These are phyloP conservation scores for Xestia ashworthii DNA, from an alignment of 2,888 invertebrate genomes.

Conservation along the genomic window DNA sequence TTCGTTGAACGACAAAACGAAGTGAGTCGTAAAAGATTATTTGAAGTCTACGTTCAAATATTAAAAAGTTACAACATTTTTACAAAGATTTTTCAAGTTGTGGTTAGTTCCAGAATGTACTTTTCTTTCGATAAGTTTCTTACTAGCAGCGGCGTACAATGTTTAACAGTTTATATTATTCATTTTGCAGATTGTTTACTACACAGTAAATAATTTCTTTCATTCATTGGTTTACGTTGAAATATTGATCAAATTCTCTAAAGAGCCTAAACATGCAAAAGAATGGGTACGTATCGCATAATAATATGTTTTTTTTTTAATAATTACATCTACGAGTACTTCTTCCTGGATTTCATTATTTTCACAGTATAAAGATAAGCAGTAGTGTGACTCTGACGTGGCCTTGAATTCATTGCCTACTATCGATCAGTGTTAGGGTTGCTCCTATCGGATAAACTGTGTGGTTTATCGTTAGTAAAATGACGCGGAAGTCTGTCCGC, in stretches of 20 bases:
- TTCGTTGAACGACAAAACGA: neutral
- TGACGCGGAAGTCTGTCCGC: no score
- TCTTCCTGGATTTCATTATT: no score
- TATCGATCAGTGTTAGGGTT: no score
- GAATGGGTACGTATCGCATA: neutral
- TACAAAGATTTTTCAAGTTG: conserved; percentile 6
- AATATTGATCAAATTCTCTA: conserved; percentile 2
- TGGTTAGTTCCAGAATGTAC: neutral
- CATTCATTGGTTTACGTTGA: conserved; percentile 15
- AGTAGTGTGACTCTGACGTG: no score
- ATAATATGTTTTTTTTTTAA: neutral
- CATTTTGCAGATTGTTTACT: neutral
- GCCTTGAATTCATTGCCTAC: no score
- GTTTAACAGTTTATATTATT: neutral
- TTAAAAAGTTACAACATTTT: conserved; percentile 16
- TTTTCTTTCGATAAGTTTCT: neutral
- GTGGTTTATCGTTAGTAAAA: no score
- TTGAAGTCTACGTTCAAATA: conserved; percentile 17
- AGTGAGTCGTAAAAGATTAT: neutral
- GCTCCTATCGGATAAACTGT: no score
- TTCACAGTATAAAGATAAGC: no score
- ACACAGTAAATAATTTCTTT: conserved; percentile 2
- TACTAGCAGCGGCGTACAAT: neutral
- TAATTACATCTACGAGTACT: no score
- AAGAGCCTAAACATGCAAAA: neutral